A percentile compares a stretch with the other conserved stretches of the same genome.
These are phyloP conservation scores for Cephus cinctus DNA, from an alignment of 1,140 invertebrate genomes.

Conservation along the genomic window DNA sequence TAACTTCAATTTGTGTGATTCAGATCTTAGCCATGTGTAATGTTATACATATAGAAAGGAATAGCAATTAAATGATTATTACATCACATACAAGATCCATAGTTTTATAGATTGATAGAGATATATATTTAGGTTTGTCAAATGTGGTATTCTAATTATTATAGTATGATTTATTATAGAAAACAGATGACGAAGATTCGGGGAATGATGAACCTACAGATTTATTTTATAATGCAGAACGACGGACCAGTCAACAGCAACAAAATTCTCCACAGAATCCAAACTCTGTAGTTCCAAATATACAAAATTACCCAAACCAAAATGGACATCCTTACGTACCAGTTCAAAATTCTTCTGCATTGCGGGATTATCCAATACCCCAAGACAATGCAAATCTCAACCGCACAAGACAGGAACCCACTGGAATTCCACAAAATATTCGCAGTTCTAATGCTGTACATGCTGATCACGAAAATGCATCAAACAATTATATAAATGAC, in stretches of 20 bases:
- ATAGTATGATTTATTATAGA: conserved; percentile 53
- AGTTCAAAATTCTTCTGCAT: conserved; percentile 9
- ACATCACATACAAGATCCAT: too few relatives aligned
- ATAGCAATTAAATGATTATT: too few relatives aligned
- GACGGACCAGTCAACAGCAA: conserved; percentile 43
- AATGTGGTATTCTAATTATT: conserved; percentile 3
- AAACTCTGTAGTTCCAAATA: conserved; percentile 10
- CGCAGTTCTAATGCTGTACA: background rate
- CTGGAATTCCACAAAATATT: background rate
- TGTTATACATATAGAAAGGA: too few relatives aligned
- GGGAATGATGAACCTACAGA: conserved; percentile 92
- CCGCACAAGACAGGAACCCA: conserved; percentile 4
- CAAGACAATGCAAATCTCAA: conserved; percentile 18
- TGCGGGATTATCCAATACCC: conserved; percentile 11
- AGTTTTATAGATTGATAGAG: too few relatives aligned
- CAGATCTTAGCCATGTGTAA: too few relatives aligned
- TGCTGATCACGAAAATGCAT: background rate
- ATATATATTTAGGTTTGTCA: too few relatives aligned
- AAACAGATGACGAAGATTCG: conserved; percentile 89
- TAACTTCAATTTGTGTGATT: too few relatives aligned
- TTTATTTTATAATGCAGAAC: conserved; percentile 58
- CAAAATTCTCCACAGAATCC: conserved; percentile 37
- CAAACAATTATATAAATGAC: background rate
- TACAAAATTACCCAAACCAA: background rate
- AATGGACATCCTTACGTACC: conserved; percentile 4